Evolutionary conservation across 2,113 vertebrate species (phyloP).

Genomic region (Saguinus imperator): DNA sequence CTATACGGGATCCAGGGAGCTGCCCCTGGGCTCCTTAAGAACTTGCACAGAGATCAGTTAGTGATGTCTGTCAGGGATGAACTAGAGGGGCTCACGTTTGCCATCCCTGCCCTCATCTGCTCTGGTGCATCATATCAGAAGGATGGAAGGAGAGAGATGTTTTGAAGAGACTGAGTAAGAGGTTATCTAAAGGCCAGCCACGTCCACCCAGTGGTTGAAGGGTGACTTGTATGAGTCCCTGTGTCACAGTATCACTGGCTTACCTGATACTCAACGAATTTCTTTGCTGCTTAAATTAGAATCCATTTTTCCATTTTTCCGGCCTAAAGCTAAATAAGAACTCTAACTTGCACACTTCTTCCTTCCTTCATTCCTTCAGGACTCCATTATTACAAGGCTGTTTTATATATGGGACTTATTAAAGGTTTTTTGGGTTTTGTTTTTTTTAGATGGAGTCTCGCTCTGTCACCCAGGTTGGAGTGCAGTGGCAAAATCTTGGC

Average conservation of each 20-base stretch:
- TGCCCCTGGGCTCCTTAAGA: neutral
- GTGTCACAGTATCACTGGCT: neutral
- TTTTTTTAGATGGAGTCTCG: no score
- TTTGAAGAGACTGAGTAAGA: neutral
- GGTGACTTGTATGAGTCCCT: neutral
- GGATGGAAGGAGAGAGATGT: neutral
- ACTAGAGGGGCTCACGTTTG: fast-evolving
- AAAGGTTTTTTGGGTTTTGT: neutral
- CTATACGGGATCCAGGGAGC: neutral
- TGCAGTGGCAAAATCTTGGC: no score
- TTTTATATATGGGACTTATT: neutral
- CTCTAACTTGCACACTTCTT: neutral
- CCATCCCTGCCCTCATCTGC: neutral
- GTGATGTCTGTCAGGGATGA: neutral
- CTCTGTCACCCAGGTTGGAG: no score
- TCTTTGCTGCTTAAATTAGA: neutral
- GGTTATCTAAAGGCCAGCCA: neutral
- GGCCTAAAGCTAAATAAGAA: conserved; percentile 2
- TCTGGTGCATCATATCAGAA: neutral
- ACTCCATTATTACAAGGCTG: neutral
- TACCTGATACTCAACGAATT: neutral
- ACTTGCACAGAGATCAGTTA: neutral
- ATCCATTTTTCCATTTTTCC: neutral
- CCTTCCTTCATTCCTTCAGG: neutral
- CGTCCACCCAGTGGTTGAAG: neutral